Evolutionary conservation across 2,113 vertebrate species (phyloP).

Genomic region (Nyctereutes procyonoides): DNA sequence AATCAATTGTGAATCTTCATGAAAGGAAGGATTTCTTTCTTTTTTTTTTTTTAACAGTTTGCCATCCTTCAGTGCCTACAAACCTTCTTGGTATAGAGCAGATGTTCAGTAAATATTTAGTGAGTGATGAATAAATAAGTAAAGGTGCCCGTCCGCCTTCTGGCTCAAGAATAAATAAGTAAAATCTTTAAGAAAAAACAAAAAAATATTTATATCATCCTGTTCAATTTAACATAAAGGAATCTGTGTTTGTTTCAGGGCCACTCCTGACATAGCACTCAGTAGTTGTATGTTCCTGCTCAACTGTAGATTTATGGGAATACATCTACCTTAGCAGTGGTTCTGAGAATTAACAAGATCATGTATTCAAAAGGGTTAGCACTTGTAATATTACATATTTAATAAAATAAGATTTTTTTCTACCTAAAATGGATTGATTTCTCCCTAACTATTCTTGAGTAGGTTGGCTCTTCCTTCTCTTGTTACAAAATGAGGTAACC

Average conservation of each 20-base stretch:
- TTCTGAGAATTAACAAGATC: not conserved
- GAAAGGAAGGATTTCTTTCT: too few species aligned
- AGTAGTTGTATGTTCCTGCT: not conserved
- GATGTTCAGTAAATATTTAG: too few species aligned
- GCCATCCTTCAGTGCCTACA: too few species aligned
- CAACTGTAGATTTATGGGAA: not conserved
- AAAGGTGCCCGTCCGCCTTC: too few species aligned
- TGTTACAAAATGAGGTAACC: not conserved
- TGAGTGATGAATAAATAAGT: too few species aligned
- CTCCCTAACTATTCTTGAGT: not conserved
- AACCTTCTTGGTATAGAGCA: too few species aligned
- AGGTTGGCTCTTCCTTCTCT: not conserved
- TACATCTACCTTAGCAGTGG: not conserved
- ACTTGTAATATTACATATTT: not conserved
- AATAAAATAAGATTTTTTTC: not conserved
- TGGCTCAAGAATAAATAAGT: too few species aligned
- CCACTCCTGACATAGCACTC: not conserved
- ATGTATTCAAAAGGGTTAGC: not conserved
- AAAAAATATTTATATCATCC: not conserved
- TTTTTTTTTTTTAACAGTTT: too few species aligned
- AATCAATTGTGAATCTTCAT: too few species aligned
- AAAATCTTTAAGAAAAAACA: not conserved
- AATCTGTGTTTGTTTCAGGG: not conserved
- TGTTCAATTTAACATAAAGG: not conserved
- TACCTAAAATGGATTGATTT: not conserved